Percentiles rank a stretch among this genome's conserved stretches.
These are phyloP conservation scores for Crypturellus tataupa DNA, from an alignment of 2,797 vertebrate species.

Conservation along the genomic window DNA sequence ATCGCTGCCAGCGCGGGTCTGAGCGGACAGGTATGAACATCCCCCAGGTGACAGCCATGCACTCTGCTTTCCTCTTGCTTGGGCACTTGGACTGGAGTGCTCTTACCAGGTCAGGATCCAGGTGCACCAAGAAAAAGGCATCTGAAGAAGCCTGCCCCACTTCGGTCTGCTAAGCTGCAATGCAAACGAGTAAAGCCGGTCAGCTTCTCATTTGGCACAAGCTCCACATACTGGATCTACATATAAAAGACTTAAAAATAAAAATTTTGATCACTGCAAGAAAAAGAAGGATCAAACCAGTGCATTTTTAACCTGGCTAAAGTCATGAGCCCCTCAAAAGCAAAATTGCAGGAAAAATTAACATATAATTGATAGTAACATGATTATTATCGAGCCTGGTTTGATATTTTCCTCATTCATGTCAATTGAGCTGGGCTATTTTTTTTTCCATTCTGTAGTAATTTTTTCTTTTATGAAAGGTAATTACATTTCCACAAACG, in stretches of 20 bases:
- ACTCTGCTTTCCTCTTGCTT: not conserved
- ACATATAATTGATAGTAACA: not conserved
- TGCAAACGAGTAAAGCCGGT: accelerated
- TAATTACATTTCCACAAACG: constrained; percentile 79
- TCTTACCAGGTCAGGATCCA: not conserved
- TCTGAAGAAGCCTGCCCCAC: accelerated
- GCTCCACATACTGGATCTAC: not conserved
- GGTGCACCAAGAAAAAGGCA: not conserved
- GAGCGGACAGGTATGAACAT: not conserved
- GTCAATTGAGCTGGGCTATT: not conserved
- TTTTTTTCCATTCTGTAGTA: constrained; percentile 41
- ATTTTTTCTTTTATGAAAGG: constrained; percentile 57
- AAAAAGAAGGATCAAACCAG: not conserved
- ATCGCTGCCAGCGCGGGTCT: not conserved
- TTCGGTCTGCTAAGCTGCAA: not conserved
- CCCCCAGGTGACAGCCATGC: not conserved
- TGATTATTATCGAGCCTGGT: not conserved
- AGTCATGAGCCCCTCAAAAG: accelerated
- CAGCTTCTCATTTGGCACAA: not conserved
- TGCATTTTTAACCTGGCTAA: not conserved
- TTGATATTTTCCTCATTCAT: constrained; percentile 18
- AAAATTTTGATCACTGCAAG: not conserved
- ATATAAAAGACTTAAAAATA: not conserved
- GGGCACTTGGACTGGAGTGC: not conserved
- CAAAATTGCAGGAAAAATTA: not conserved